Evolutionary conservation across 2,888 invertebrate genomes (phyloP), one percentile per base, ranked within the genome.

Genomic region (Autographa gamma): DNA sequence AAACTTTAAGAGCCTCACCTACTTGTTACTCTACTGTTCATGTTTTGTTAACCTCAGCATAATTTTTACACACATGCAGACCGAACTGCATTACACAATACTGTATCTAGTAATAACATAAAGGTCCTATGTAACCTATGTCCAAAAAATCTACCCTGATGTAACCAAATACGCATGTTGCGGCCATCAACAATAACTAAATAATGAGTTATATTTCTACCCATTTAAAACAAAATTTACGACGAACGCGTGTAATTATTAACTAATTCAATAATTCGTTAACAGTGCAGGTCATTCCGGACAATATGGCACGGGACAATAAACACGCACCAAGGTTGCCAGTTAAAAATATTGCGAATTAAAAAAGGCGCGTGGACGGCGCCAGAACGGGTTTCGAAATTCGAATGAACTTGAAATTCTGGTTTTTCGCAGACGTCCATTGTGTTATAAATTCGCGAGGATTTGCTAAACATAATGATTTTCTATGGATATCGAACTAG

Each of bases 281-380:
- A 92, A 93, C 93, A 91, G 79, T 81, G 84, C 85, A 89, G 93
- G 93, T 93, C 94, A 93, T 91, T 93, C 90, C 92, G 86, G 85
- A 92, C 93, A 93, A 94, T 93, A 84, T 89, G 80, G 70, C 82
- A 74, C 68, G 80, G 82, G 84, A 88, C 86, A 88, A 87, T 80
- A 82, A 82, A 85, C 83, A 82, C 82, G 80, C 74, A 84, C 88
- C 86, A 87, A 88, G 88, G 89, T 88, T 89, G 88, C 89, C 85
- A 87, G 85, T 79, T 69, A 83, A 83, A 85, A 88, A 88, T 85
- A 79, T 91, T 85, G 94, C 94, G 89, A 93, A 93, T 92, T 89
- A 89, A 89, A 87, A 86, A 86, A 91, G 93, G 93, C 94, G 91
- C 94, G 94, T 92, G 94, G 88, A 89, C 79, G 93, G 94, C 91